These are phyloP conservation scores for Dromius quadrimaculatus DNA, from an alignment of 2,888 invertebrate species.

Conservation along the genomic window DNA sequence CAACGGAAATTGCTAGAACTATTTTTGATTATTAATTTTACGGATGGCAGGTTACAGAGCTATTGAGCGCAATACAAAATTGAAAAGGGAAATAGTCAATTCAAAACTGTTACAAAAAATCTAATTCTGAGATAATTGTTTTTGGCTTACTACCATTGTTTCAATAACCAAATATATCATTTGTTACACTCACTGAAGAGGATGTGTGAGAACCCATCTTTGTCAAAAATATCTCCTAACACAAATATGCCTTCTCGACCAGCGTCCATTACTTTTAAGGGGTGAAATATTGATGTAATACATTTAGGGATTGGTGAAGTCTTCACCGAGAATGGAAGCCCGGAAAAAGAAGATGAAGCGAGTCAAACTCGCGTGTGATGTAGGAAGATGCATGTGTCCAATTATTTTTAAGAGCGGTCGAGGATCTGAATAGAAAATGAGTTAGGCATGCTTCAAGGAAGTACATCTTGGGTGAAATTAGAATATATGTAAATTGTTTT, in stretches of 20 bases:
- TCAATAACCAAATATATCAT: neutral
- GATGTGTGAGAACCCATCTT: too few relatives aligned
- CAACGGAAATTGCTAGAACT: too few relatives aligned
- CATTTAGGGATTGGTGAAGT: neutral
- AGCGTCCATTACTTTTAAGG: neutral
- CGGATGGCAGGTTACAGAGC: too few relatives aligned
- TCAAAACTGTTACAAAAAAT: neutral
- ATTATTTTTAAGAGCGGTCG: conserved; percentile 41
- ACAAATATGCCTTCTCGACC: too few relatives aligned
- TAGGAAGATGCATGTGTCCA: conserved; percentile 33
- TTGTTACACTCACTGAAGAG: neutral
- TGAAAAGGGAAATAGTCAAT: neutral
- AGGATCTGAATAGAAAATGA: conserved; percentile 19
- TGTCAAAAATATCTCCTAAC: too few relatives aligned
- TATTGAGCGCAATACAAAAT: too few relatives aligned
- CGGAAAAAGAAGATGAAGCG: neutral
- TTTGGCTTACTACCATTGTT: neutral
- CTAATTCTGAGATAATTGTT: neutral
- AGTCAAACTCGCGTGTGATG: conserved; percentile 1
- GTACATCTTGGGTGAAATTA: conserved; percentile 10
- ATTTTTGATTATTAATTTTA: too few relatives aligned
- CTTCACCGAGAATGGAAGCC: neutral
- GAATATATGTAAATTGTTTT: conserved; percentile 36
- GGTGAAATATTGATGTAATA: conserved; percentile 26
- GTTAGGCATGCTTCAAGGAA: conserved; percentile 19